Percentiles rank a stretch among this genome's conserved stretches.
Evolutionary conservation across 2,888 invertebrate species (phyloP).

Genomic region (Mythimna ferrago): DNA sequence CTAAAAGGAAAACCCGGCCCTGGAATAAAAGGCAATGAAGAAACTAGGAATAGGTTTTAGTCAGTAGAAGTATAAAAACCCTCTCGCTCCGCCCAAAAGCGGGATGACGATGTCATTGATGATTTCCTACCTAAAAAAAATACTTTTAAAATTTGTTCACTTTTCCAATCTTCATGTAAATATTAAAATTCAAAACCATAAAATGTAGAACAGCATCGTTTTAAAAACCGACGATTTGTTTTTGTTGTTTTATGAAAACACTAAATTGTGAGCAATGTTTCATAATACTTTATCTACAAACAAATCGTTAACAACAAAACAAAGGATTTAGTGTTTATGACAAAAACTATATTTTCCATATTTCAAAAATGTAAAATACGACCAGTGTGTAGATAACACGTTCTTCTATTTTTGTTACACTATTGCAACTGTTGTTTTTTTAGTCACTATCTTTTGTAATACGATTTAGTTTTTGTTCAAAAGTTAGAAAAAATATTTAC

Average conservation of each 20-base stretch:
- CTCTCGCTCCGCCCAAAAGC: no score
- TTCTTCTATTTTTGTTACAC: slow-evolving; percentile 11
- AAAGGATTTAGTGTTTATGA: slow-evolving; percentile 38
- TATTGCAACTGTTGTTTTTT: not conserved
- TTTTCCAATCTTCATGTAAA: not conserved
- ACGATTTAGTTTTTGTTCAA: no score
- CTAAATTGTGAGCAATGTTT: slow-evolving; percentile 4
- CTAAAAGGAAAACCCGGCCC: no score
- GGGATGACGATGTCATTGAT: no score
- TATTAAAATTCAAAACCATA: not conserved
- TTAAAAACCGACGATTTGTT: not conserved
- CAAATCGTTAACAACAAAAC: not conserved
- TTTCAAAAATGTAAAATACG: slow-evolving; percentile 26
- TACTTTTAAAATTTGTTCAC: not conserved
- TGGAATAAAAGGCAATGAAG: no score
- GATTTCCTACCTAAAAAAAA: no score
- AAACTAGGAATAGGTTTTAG: no score
- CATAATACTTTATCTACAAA: slow-evolving; percentile 3
- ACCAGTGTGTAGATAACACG: slow-evolving; percentile 28
- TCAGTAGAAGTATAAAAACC: no score
- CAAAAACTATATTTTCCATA: slow-evolving; percentile 34
- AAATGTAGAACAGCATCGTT: not conserved
- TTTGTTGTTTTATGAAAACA: not conserved
- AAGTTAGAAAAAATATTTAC: no score
- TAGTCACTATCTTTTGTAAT: not conserved